Percentiles rank a stretch among this genome's conserved stretches.
Conservation (phyloP, 2,888 invertebrate genomes). For the Toxonevra muliebris region DNA sequence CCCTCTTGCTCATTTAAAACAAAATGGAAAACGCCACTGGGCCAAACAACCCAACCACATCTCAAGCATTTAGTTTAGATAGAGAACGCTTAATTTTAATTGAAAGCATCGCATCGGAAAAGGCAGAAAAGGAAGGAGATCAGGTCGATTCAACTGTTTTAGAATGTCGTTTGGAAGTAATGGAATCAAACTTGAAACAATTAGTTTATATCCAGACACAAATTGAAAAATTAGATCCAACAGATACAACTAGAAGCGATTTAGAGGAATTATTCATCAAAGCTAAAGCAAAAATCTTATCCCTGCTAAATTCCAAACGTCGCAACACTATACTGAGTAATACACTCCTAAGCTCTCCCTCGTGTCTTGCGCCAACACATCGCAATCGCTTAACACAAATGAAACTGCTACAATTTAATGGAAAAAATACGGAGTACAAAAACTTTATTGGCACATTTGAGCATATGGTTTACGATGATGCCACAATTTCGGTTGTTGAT, state of each 20-base stretch:
- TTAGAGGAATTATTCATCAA: slow-evolving; percentile 18
- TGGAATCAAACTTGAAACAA: slow-evolving; percentile 33
- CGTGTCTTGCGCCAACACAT: slow-evolving; percentile 3
- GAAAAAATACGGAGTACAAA: slow-evolving; percentile 26
- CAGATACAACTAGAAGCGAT: slow-evolving; percentile 18
- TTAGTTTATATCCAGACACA: slow-evolving; percentile 24
- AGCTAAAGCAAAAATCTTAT: slow-evolving; percentile 16
- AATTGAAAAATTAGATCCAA: slow-evolving; percentile 28
- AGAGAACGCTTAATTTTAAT: too few species aligned
- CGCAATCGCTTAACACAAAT: slow-evolving; percentile 14
- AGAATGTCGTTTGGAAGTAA: too few species aligned
- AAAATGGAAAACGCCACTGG: too few species aligned
- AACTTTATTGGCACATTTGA: too few species aligned
- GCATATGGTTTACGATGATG: slow-evolving; percentile 24
- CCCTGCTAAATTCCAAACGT: slow-evolving; percentile 3
- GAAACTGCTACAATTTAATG: slow-evolving; percentile 16
- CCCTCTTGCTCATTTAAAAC: too few species aligned
- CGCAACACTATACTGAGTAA: slow-evolving; percentile 6
- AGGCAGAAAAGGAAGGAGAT: too few species aligned
- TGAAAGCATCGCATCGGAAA: too few species aligned
- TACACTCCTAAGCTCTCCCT: slow-evolving; percentile 7
- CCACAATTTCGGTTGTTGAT: slow-evolving; percentile 2
- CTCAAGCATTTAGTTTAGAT: too few species aligned
- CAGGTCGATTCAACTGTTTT: too few species aligned
- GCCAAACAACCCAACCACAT: too few species aligned